phyloP scores from a whole-genome alignment of 2,797 vertebrate species.

The Acrocephalus scirpaceus region DNA sequence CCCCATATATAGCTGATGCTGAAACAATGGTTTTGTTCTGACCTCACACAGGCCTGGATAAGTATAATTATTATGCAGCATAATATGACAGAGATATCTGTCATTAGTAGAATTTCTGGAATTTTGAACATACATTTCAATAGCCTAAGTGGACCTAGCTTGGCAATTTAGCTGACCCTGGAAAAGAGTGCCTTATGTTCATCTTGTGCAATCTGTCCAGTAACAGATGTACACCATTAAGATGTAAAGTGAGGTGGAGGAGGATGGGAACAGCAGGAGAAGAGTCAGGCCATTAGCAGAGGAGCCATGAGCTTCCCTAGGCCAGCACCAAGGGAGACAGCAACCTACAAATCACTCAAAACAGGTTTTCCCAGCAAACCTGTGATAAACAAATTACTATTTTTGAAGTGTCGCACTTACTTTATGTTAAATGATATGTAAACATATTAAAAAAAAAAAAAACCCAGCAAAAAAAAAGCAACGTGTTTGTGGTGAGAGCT shows the following conservation, averaged over 20 bases:
- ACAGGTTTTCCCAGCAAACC: slow-evolving; percentile 5
- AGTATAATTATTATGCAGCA: slow-evolving; percentile 62
- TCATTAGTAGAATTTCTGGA: slow-evolving; percentile 68
- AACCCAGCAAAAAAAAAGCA: too few species aligned
- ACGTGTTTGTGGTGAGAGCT: neutral
- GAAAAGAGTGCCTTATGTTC: slow-evolving; percentile 72
- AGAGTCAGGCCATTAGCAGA: slow-evolving; percentile 62
- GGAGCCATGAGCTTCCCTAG: slow-evolving; percentile 10
- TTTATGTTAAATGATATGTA: slow-evolving; percentile 32
- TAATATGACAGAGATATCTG: slow-evolving; percentile 62
- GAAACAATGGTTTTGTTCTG: slow-evolving; percentile 33
- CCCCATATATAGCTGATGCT: neutral
- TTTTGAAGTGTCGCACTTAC: neutral
- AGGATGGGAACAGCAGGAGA: slow-evolving; percentile 60
- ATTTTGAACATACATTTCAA: slow-evolving; percentile 71
- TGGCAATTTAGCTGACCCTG: slow-evolving; percentile 73
- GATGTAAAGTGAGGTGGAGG: slow-evolving; percentile 69
- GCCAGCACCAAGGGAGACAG: neutral
- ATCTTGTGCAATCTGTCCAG: slow-evolving; percentile 73
- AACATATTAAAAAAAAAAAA: neutral
- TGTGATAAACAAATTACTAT: slow-evolving; percentile 32
- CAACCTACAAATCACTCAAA: neutral
- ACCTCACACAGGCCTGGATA: neutral
- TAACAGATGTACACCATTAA: slow-evolving; percentile 72
- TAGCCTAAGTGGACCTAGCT: slow-evolving; percentile 64